Conservation (phyloP, 1,140 invertebrate genomes). For the Papilio dardanus region DNA sequence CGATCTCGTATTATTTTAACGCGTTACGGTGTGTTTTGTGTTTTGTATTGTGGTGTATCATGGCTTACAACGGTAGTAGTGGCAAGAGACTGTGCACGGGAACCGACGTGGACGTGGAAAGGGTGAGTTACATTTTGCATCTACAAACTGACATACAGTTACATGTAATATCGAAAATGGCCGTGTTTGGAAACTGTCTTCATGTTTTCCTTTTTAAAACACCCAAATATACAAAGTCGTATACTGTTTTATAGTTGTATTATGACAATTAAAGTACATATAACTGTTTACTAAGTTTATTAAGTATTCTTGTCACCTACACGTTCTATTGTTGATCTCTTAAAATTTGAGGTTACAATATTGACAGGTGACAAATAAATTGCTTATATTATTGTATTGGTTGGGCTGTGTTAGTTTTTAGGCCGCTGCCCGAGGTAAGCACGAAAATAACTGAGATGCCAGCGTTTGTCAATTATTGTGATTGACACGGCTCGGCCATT, state of each 20-base stretch:
- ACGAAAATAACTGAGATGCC: constrained; percentile 67
- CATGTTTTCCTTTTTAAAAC: constrained; percentile 60
- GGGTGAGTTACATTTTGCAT: constrained; percentile 64
- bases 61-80: constrained; percentile 82
- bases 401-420: constrained; percentile 43
- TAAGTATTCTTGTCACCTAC: constrained; percentile 54
- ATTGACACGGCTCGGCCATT: constrained; percentile 76
- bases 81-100: constrained; percentile 80
- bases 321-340: constrained; percentile 74
- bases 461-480: constrained; percentile 77
- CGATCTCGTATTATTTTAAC: constrained; percentile 59
- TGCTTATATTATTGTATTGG: constrained; percentile 47
- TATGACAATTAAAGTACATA: constrained; percentile 8
- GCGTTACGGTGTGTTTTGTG: constrained; percentile 80
- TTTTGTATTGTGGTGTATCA: constrained; percentile 80
- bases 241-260: neutral
- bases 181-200: constrained; percentile 71
- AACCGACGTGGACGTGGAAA: constrained; percentile 78
- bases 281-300: constrained; percentile 33
- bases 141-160: constrained; percentile 57
- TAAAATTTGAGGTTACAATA: constrained; percentile 76
- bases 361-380: constrained; percentile 66
- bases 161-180: constrained; percentile 73
- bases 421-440: constrained; percentile 42
- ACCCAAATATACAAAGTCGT: neutral